Conservation (phyloP, 2,888 invertebrate species). For the Mystacides longicornis region DNA sequence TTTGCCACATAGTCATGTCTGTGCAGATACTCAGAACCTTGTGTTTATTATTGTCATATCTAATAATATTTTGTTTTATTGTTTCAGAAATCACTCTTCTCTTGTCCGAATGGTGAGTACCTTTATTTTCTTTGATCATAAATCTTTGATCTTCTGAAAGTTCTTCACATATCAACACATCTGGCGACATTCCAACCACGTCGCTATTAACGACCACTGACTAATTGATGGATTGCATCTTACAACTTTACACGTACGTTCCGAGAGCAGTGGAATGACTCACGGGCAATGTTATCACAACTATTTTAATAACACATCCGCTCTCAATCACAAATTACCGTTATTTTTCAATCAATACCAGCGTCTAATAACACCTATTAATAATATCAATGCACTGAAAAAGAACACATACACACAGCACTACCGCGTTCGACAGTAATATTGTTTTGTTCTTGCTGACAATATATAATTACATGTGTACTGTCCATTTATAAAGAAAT, state of each 20-base stretch:
- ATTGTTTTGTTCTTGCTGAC: no score
- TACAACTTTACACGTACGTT: neutral
- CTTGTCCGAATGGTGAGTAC: slow-evolving; percentile 66
- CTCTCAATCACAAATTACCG: slow-evolving; percentile 16
- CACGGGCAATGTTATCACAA: neutral
- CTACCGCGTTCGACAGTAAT: no score
- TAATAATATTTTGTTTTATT: slow-evolving; percentile 32
- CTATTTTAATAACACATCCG: slow-evolving; percentile 14
- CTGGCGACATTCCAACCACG: neutral
- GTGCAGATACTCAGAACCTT: no score
- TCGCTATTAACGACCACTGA: neutral
- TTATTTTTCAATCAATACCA: slow-evolving; percentile 9
- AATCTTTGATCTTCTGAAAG: neutral
- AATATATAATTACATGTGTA: no score
- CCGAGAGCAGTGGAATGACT: neutral
- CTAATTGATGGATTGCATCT: neutral
- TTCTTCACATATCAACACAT: no score
- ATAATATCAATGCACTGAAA: no score
- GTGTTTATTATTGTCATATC: no score
- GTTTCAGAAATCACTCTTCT: slow-evolving; percentile 62
- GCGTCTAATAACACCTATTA: neutral
- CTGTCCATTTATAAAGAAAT: no score
- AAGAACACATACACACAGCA: no score
- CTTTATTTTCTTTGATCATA: slow-evolving; percentile 19
- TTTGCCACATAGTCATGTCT: no score